Evolutionary conservation across 2,113 vertebrate species (phyloP), one percentile per base, ranked within the genome.

Genomic region (Lepidothrix coronata): DNA sequence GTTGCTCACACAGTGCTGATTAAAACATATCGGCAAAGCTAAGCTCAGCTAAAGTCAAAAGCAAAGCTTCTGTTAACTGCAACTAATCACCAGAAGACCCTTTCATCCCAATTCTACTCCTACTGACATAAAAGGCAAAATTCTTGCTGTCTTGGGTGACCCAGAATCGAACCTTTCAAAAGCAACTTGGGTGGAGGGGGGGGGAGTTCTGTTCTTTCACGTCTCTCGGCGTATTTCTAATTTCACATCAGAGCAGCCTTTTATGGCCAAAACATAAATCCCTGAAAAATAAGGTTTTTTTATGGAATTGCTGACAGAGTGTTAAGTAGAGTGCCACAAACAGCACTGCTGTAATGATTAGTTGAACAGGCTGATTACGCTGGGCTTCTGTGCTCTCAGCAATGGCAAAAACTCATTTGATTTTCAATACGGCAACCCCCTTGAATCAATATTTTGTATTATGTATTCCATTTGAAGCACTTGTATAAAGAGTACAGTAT

Each of bases 391-490:
- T 84, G 85, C 95, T 96, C 95, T 88, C 88, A 95, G 93, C 92
- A 94, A 78, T 78, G 88, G 96, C 90, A 96, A 94, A 94, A 96
- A 81, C 79, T 96, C 93, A 89, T 97, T 96, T 96, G 91, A 95
- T 96, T 97, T 96, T 96, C 96, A 95, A 93, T 96, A 94, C 11
- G 0, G 22, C 85, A 84, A 35, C 85, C 41, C 90, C 89, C 96
- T 95, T 95, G 90, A 97, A 97, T 97, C 96, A 95, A 93, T 96
- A 96, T 84, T 96, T 94, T 86, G 68, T 94, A 68, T 94, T 96
- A 94, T 74, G 79, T 37, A 95, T 97, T 96, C 95, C 76, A 81
- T 95, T 94, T 93, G 83, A 96, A 94, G 79, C 78, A 86, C 88
- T 84, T 81, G 76, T 67, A 54, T 88, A 89, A 81, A 88, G 52